Base-by-base conservation (phyloP, 2,888 invertebrate species). In the Phrixothrix hirtus region DNA sequence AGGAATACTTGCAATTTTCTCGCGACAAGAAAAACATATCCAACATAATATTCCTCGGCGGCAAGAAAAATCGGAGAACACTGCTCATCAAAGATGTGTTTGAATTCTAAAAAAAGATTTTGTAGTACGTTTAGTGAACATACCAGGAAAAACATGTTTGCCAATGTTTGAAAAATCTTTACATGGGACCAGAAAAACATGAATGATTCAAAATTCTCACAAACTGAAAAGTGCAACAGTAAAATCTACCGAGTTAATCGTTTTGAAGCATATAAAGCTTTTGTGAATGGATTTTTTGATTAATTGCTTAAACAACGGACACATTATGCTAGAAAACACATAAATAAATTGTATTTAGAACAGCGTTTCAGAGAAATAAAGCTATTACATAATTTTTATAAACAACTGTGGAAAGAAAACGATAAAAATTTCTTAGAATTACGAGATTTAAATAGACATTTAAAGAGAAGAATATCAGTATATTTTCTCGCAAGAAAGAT, bases 121-220 rank as follows among this genome's bases (percentile, higher is more conserved):
- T 44, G 44, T 10, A 17, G 7, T 16, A 11, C 14, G 5, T 44
- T 44, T 15, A 44, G 9, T 11, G 44, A 44, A 44, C 16, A 36
- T 16, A 16, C 16, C 12, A 35, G 44, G 36, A 36, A 3, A 11
- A n/a, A 35, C 10, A 36, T 36, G 6, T 44, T 35, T 44, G 11
- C 11, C n/a, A 15, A 15, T 2, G 35, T 44, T 36, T 44, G 36
- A 29, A 36, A 16, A 29, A 36, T 11, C 1, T 10, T 44, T 3
- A 26, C 27, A n/a, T 42, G 7, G 17, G 5, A 7, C 15, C 35
- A 35, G 15, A 15, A 16, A 35, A 35, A 15, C 25, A 12, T 42
- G n/a, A n/a, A n/a, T n/a, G n/a, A n/a, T n/a, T n/a, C n/a, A n/a
- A n/a, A n/a, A n/a, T n/a, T n/a, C n/a, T n/a, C n/a, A n/a, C n/a